These are phyloP conservation scores for Cyrtodaria siliqua DNA, from an alignment of 2,888 invertebrate species.

Conservation along the genomic window DNA sequence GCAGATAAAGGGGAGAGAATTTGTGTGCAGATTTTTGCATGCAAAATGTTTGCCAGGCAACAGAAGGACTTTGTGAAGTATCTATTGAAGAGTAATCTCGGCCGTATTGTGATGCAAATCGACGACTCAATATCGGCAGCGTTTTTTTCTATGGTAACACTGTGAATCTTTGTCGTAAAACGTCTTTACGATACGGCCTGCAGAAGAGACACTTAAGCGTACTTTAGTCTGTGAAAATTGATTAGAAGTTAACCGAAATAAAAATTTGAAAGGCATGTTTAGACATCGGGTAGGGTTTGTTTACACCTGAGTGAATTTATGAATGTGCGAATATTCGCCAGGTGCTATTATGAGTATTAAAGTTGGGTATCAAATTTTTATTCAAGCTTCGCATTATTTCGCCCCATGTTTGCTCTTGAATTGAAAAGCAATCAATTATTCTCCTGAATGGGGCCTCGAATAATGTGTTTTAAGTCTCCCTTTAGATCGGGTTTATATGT, in stretches of 20 bases:
- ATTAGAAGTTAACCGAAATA: conserved; percentile 15
- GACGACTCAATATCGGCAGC: background rate
- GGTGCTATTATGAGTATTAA: conserved; percentile 32
- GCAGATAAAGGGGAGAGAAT: conserved; percentile 6
- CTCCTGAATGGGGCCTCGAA: conserved; percentile 14
- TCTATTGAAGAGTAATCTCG: conserved; percentile 29
- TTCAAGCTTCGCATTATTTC: conserved; percentile 34
- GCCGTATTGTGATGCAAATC: conserved; percentile 43
- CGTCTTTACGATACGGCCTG: conserved; percentile 5
- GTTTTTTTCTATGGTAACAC: conserved; percentile 6
- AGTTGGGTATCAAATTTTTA: conserved; percentile 45
- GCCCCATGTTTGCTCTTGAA: conserved; percentile 50
- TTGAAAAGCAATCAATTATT: conserved; percentile 50
- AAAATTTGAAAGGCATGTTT: conserved; percentile 46
- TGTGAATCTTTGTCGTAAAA: conserved; percentile 19
- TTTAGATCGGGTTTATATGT: conserved; percentile 18
- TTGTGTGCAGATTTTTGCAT: background rate
- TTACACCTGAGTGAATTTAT: conserved; percentile 53
- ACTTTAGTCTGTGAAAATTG: conserved; percentile 22
- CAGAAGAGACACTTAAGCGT: conserved; percentile 2
- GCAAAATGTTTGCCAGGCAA: conserved; percentile 36
- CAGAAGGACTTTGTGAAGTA: conserved; percentile 35
- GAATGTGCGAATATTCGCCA: conserved; percentile 60
- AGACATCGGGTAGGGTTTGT: conserved; percentile 39
- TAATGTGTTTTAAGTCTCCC: conserved; percentile 26